Percentiles rank a stretch among this genome's conserved stretches.
These are phyloP conservation scores for Germaria angustata DNA, from an alignment of 2,888 invertebrate genomes.

Conservation along the genomic window DNA sequence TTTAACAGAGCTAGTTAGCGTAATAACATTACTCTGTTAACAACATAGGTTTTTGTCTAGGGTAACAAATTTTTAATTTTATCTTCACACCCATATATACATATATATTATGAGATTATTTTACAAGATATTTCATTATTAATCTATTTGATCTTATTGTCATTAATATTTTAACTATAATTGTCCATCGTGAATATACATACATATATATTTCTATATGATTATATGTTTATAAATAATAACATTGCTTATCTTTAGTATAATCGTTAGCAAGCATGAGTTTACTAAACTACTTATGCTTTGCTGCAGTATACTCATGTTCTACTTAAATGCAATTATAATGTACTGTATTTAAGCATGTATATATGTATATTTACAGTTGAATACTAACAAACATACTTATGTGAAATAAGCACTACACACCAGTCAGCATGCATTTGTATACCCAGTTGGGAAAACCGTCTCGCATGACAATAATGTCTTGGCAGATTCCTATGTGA, in stretches of 20 bases:
- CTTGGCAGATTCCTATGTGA: no score
- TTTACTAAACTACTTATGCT: background rate
- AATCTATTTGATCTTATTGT: conserved; percentile 2
- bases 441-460: no score
- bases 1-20: no score
- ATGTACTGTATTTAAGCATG: background rate
- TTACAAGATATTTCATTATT: background rate
- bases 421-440: no score
- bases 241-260: conserved; percentile 1
- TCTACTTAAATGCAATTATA: conserved; percentile 20
- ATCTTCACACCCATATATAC: no score
- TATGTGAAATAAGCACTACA: background rate
- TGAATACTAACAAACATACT: background rate
- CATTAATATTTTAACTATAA: background rate
- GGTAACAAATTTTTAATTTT: no score
- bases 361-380: conserved; percentile 19
- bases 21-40: no score
- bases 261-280: conserved; percentile 3
- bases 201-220: no score
- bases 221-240: conserved; percentile 54
- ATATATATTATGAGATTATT: background rate
- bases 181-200: no score
- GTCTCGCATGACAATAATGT: no score
- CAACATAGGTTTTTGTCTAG: no score
- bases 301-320: background rate